Base-by-base conservation (phyloP, 2,113 vertebrate genomes). In the Circaetus cinerascens region DNA sequence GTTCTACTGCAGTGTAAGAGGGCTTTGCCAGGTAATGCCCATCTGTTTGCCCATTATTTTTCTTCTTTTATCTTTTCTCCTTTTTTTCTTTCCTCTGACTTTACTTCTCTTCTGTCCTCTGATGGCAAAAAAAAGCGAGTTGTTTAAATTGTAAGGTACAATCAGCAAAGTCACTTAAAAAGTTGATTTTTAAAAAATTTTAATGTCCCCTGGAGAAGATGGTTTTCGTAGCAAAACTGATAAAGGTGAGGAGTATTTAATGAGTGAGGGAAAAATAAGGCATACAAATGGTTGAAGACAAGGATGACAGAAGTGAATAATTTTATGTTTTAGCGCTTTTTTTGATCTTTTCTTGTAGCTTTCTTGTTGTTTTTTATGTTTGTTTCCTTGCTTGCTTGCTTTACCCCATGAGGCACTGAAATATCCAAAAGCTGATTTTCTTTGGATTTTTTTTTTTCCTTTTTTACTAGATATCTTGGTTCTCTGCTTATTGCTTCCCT, bases 381-480 rank as follows among this genome's bases (percentile, higher is more conserved):
- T 64, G 22, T n/a, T 40, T 75, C 10, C 4, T 62, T 53, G 4
- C 13, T 82, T 86, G 7, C 9, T 76, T 84, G 7, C 7, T 88
- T 83, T 93, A 63, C 1, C 15, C 22, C 5, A 29, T 19, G 25
- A 75, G 3, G 2, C 17, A 74, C 13, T 40, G 5, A 59, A 79
- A 67, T 18, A 71, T 25, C 9, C 14, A 20, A 81, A 69, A 16
- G 1, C 1, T 48, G 3, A 3, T 80, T 68, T 23, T 19, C 9
- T 40, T 36, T 34, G 9, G 4, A 3, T 5, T 40, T 15, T 19
- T 22, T 19, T 22, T 13, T 5, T 7, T 2, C 1, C 2, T 18
- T 34, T 89, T 64, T 85, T 26, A 23, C 4, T 59, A 40, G 27
- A 15, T 51, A 17, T 40, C 16, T 83, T 71, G 3, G 8, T 64